These are phyloP conservation scores for Cotesia typhae DNA, from an alignment of 1,140 invertebrate genomes.

Conservation along the genomic window DNA sequence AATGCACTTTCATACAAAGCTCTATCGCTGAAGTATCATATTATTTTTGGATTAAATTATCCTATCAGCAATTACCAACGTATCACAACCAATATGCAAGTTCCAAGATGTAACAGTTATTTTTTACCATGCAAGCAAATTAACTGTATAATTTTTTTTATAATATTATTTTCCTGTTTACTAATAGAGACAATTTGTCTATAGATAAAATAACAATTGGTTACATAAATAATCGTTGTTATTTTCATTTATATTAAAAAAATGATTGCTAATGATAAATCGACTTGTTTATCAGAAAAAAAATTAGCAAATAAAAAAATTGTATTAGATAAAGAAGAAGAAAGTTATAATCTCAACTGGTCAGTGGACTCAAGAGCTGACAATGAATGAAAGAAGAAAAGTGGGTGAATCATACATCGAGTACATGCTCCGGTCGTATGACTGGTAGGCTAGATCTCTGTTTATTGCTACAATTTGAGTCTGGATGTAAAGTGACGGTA, in stretches of 20 bases:
- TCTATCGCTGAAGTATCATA: background rate
- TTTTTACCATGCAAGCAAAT: no score
- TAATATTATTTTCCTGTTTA: no score
- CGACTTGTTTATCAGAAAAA: background rate
- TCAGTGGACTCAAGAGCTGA: background rate
- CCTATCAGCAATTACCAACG: no score
- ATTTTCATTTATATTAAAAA: no score
- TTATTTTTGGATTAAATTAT: no score
- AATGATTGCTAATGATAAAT: no score
- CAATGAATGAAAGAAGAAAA: slow-evolving; percentile 6
- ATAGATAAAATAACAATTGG: no score
- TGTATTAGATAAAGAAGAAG: background rate
- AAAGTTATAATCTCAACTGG: slow-evolving; percentile 2
- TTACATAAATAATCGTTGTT: no score
- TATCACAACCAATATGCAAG: no score
- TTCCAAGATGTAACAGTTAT: no score
- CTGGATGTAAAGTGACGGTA: slow-evolving; percentile 11
- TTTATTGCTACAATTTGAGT: slow-evolving; percentile 27
- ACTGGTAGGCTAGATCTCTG: background rate
- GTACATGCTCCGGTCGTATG: slow-evolving; percentile 2
- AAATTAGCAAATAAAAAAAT: background rate
- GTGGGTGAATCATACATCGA: slow-evolving; percentile 9
- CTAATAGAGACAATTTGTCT: no score
- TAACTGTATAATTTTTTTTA: no score
- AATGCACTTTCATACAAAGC: background rate